Evolutionary conservation across 2,888 invertebrate genomes (phyloP).

Genomic region (Auanema sp.): DNA sequence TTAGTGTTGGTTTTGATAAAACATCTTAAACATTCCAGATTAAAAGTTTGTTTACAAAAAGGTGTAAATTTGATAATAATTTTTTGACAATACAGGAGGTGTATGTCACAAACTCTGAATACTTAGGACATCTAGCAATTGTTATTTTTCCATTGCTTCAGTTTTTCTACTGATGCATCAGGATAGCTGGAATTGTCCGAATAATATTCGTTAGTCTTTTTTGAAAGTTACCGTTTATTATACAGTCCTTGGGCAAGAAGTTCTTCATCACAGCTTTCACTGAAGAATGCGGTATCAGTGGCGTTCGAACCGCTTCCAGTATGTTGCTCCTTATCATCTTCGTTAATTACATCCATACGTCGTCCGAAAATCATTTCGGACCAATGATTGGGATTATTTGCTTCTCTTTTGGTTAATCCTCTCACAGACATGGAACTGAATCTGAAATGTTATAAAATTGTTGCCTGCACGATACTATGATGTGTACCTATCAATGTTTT

Average conservation of each 20-base stretch:
- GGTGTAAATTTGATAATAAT: conserved; percentile 1
- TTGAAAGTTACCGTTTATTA: conserved; percentile 1
- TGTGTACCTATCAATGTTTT: conserved; percentile 3
- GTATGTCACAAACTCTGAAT: background rate
- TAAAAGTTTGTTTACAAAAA: too few relatives aligned
- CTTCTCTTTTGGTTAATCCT: too few relatives aligned
- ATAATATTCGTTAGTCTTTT: background rate
- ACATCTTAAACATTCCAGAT: too few relatives aligned
- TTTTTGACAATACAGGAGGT: background rate
- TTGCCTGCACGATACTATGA: too few relatives aligned
- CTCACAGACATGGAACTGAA: too few relatives aligned
- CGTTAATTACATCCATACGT: conserved; percentile 29
- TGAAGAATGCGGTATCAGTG: conserved; percentile 12
- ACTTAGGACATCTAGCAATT: conserved; percentile 2
- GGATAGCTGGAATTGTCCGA: conserved; percentile 7
- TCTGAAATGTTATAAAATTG: too few relatives aligned
- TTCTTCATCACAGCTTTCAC: conserved; percentile 15
- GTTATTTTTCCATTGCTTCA: conserved; percentile 14
- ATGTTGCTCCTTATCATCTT: conserved; percentile 20
- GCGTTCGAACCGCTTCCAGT: background rate
- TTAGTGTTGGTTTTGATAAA: too few relatives aligned
- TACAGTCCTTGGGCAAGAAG: conserved; percentile 17
- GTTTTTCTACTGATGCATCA: conserved; percentile 5
- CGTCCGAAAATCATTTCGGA: conserved; percentile 31
- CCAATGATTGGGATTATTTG: conserved; percentile 17